Evolutionary conservation across 2,113 vertebrate species (phyloP), one percentile per base, ranked within the genome.

Genomic region (Perca schrenkii): DNA sequence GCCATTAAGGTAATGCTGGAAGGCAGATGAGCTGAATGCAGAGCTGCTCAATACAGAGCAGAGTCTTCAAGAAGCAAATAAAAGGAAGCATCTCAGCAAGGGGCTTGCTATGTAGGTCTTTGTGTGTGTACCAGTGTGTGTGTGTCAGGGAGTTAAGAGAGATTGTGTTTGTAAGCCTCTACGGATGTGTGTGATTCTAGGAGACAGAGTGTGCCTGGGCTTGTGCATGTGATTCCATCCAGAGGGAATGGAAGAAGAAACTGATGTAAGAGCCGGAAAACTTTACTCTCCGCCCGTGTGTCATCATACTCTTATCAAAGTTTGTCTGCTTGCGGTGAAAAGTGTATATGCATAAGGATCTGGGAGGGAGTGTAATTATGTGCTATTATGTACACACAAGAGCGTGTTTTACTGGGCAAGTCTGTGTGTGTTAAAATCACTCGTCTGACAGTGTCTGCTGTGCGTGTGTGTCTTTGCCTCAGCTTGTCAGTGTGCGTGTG

Each of bases 241-340:
- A 70, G 83, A 78, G 91, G 88, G 92, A 86, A 86, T 56, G 82
- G 77, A 83, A 88, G 67, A 70, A 70, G 80, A 88, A 88, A 90
- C 79, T 94, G 92, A 94, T 93, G 92, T 92, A 93, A 94, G 87
- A 90, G 88, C 74, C 14, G 67, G 91, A 91, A 93, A 94, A 93
- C 87, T 90, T 91, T 92, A 43, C 78, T 75, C 70, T 68, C 71
- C 25, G 50, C 77, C 83, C 52, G 22, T 84, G 89, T 91, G 91
- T 90, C 91, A 92, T 92, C 89, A 84, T 76, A 83, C 89, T 89
- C 79, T 86, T 89, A 89, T 88, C 75, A 76, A 83, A 86, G 68
- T 85, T 83, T 6, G 60, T 84, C 50, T 66, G 86, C 88, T 86
- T 1, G 65, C 52, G 58, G 79, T 63, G 77, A 78, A 84, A 82